Percentiles rank a stretch among this genome's conserved stretches.
phyloP scores from a whole-genome alignment of 2,797 vertebrate species.

The Xerus rutilus region DNA sequence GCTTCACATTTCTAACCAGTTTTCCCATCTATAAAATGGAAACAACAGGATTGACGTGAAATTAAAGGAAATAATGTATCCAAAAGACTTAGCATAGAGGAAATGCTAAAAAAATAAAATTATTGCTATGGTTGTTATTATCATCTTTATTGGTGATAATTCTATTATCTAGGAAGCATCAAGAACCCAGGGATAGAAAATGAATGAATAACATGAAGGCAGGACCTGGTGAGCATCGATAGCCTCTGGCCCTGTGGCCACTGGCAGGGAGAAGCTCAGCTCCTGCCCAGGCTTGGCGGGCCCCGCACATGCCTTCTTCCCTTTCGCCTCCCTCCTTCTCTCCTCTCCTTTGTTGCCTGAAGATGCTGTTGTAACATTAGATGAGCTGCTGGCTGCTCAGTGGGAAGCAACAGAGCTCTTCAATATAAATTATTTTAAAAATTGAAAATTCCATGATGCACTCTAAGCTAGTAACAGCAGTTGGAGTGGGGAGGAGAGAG shows the following conservation, averaged over 20 bases:
- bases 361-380: not conserved
- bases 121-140: not conserved
- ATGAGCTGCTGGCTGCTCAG: not conserved
- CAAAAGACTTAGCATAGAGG: not conserved
- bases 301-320: not conserved
- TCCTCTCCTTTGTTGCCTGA: not conserved
- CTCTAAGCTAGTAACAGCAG: not conserved
- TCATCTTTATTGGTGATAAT: not conserved
- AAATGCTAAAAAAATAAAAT: not conserved
- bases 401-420: not conserved
- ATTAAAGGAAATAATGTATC: not conserved
- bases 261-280: not conserved
- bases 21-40: not conserved
- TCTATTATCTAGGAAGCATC: not conserved
- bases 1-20: not conserved
- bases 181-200: not conserved
- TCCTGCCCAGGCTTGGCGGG: not conserved
- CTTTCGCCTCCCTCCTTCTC: not conserved
- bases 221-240: rapidly evolving
- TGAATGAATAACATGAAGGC: not conserved
- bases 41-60: not conserved
- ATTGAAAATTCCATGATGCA: not conserved
- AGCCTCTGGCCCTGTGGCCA: not conserved
- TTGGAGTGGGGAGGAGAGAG: not conserved
- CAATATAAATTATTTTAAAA: not conserved